Conservation (phyloP, 2,888 invertebrate genomes). For the Pristionchus japonicus region DNA sequence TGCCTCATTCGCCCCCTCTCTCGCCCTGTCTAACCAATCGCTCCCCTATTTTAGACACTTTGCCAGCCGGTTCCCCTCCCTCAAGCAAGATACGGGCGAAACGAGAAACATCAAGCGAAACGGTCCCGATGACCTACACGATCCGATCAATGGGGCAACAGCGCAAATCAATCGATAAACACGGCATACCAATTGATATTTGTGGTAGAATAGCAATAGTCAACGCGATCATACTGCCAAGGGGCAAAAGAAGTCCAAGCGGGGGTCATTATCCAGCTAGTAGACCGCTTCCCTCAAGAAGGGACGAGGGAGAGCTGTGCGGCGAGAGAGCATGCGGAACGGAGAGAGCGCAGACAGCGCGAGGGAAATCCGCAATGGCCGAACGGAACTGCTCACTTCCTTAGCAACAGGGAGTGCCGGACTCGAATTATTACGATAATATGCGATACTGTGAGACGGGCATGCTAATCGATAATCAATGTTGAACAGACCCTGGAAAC, state of each 20-base stretch:
- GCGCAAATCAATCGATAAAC: neutral
- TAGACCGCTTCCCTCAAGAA: neutral
- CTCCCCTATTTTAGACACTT: neutral
- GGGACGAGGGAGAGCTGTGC: neutral
- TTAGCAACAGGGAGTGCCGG: neutral
- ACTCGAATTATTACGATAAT: too few species aligned
- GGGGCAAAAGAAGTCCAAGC: neutral
- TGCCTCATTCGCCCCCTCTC: neutral
- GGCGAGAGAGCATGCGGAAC: neutral
- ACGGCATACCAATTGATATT: neutral
- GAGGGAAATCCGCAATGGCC: neutral
- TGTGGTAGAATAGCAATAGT: neutral
- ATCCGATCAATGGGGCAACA: neutral
- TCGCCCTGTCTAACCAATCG: neutral
- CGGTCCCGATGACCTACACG: neutral
- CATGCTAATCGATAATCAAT: too few species aligned
- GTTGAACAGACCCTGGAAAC: too few species aligned
- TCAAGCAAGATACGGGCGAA: neutral
- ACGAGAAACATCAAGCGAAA: neutral
- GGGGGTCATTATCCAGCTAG: neutral
- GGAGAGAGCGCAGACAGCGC: neutral
- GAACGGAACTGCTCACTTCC: conserved; percentile 17
- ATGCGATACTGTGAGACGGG: too few species aligned
- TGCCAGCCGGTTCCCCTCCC: conserved; percentile 13
- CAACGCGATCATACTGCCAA: neutral